Conservation (phyloP, 2,113 vertebrate genomes). For the Vombatus ursinus region DNA sequence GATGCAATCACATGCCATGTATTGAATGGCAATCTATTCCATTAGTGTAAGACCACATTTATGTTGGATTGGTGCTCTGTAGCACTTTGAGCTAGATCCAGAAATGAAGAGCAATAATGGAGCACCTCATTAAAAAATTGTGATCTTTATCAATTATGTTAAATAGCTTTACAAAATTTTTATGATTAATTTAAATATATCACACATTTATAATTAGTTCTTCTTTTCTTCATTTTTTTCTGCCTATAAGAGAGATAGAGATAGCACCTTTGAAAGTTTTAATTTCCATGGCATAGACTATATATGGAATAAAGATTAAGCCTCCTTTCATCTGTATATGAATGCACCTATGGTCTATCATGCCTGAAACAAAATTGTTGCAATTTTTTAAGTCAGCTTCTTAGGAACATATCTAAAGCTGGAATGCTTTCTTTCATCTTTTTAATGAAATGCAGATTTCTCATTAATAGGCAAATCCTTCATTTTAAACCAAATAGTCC, state of each 20-base stretch:
- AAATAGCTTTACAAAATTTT: not conserved
- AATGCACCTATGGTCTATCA: not conserved
- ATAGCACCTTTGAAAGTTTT: not conserved
- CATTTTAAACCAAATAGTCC: conserved; percentile 13
- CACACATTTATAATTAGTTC: not conserved
- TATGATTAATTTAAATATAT: not conserved
- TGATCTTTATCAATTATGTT: not conserved
- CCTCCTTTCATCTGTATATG: not conserved
- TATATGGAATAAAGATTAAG: not conserved
- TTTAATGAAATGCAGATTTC: not conserved
- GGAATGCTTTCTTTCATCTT: not conserved
- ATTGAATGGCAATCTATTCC: not conserved
- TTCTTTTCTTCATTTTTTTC: not conserved
- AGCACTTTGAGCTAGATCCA: not conserved
- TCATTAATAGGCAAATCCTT: not conserved
- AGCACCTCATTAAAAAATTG: not conserved
- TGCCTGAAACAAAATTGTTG: not conserved
- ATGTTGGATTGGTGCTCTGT: not conserved
- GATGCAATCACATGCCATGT: not conserved
- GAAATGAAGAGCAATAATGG: not conserved
- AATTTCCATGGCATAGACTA: not conserved
- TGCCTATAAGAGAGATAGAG: not conserved
- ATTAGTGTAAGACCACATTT: not conserved
- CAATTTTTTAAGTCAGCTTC: not conserved
- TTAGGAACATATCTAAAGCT: not conserved